Base-by-base conservation (phyloP, 2,797 vertebrate genomes). In the Masticophis lateralis region DNA sequence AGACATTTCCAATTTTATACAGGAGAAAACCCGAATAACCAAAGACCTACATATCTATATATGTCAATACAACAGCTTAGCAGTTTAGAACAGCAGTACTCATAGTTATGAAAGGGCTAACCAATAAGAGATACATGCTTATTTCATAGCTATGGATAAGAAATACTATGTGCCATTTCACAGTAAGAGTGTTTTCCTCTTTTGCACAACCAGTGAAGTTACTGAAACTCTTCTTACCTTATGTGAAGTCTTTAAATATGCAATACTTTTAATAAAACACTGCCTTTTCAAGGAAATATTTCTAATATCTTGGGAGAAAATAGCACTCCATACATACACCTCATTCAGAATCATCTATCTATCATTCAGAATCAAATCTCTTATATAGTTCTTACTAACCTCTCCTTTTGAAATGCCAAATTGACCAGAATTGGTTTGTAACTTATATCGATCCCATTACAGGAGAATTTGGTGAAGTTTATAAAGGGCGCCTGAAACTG, bases 401-500 rank as follows among this genome's bases (percentile, higher is more conserved):
- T 69, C 56, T 27, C 57, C 43, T 14, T 92, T 57, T n/a, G 0
- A 25, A 87, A 74, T 83, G 43, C 22, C 16, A 55, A 28, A 14
- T 57, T 13, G 89, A 88, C 5, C 51, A 86, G 32, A 86, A 37
- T 2, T 47, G 13, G n/a, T 94, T 94, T 57, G 74, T 51, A 90
- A 37, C 0, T 0, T 12, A 16, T 86, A 8, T 57, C 94, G 86
- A 95, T 93, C 32, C 9, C 0, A 90, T 96, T 69, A 4, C 97
- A 99, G 99, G 99, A 92, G 99, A 99, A 96, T 99, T 99, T 94
- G 99, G 99, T 69, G 99, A 99, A 96, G 99, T 99, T 47, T 99
- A 99, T 95, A 99, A 99, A 93, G 99, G 99, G 8, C 99, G 99
- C n/a, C 97, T 99, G 96, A 99, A 99, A 97, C 97, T 99, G 55